Evolutionary conservation across 1,140 invertebrate species (phyloP).

Genomic region (Cotesia vestalis): DNA sequence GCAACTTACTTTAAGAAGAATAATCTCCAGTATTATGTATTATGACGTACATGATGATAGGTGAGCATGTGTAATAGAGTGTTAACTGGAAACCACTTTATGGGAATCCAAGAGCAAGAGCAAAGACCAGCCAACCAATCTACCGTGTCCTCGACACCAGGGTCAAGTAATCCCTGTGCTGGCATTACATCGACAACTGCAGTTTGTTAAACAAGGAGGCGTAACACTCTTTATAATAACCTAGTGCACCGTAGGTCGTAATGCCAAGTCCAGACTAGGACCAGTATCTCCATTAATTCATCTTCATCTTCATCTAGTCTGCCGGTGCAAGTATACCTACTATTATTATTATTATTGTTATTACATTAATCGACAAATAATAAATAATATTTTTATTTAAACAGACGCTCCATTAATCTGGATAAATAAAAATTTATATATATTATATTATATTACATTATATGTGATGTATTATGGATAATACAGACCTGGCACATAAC

Average conservation of each 20-base stretch:
- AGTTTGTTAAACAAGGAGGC: conserved; percentile 60
- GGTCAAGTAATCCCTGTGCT: conserved; percentile 13
- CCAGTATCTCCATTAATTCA: not conserved
- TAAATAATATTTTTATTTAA: too few species aligned
- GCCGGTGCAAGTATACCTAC: too few species aligned
- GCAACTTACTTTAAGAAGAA: too few species aligned
- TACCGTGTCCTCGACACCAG: conserved; percentile 3
- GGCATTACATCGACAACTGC: conserved; percentile 39
- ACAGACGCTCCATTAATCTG: not conserved
- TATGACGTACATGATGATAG: conserved; percentile 53
- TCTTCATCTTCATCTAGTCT: too few species aligned
- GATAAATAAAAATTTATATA: conserved; percentile 1
- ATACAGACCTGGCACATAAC: not conserved
- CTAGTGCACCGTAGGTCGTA: not conserved
- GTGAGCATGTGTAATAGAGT: conserved; percentile 61
- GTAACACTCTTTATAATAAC: conserved; percentile 28
- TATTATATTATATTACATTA: not conserved
- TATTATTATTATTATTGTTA: too few species aligned
- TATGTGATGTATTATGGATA: not conserved
- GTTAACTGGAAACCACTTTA: conserved; percentile 59
- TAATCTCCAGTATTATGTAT: not conserved
- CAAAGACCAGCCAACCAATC: conserved; percentile 35
- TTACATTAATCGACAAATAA: too few species aligned
- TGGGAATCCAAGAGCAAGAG: conserved; percentile 47
- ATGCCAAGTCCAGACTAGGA: too few species aligned